Base-by-base conservation (phyloP, 2,113 vertebrate genomes). In the Carassius carassius region DNA sequence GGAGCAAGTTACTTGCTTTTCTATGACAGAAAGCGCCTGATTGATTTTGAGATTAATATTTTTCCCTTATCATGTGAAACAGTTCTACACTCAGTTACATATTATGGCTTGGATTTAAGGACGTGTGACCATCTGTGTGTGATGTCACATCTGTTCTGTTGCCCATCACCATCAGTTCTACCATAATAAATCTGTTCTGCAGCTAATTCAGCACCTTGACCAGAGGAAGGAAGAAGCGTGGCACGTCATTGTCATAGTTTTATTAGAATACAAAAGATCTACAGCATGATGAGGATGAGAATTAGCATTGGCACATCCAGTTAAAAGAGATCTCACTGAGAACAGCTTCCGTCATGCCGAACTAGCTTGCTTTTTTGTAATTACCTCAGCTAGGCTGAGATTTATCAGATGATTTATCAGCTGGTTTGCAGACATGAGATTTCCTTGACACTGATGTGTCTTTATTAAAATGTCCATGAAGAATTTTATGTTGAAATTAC, bases 1-100 rank as follows among this genome's bases (percentile, higher is more conserved):
- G 84, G 86, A 82, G 84, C 44, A 83, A 21, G 44, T 67, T 51
- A 63, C 86, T 74, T 21, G 23, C 17, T 54, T 56, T 69, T 70
- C 17, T 1, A 49, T 12, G 14, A 63, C 41, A 8, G 11, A 79
- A 41, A 11, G 19, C 25, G 32, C 75, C 17, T 62, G 16, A 16
- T 1, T 80, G 21, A 65, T 79, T 78, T 58, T 41, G 21, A 58
- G 32, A 7, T 32, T 12, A 32, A 77, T 58, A 77, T 58, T 58
- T 77, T 77, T 58, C 1, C 35, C 56, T 58, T 75, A 75, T n/a
- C 14, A 3, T 32, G 17, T 17, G n/a, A 77, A 19, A 56, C 32
- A 14, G 3, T 76, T 9, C 25, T 19, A 75, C 23, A 49, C 3
- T 8, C 5, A 14, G 21, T 47, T 51, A 75, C 44, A 75, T 51